Evolutionary conservation across 2,888 invertebrate species (phyloP).

Genomic region (Epinotia ramella): DNA sequence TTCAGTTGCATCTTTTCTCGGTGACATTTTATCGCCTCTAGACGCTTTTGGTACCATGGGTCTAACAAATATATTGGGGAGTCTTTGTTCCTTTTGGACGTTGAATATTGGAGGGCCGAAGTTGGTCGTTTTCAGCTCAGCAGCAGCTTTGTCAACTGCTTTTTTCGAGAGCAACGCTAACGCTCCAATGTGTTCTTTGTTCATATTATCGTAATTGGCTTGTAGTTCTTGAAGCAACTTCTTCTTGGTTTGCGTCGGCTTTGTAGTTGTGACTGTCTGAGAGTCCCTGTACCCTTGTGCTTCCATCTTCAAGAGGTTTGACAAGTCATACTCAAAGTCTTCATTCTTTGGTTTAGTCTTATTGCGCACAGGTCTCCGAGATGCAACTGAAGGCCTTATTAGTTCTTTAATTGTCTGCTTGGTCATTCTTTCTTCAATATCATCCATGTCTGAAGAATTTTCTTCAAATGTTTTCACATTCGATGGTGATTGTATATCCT

Average conservation of each 20-base stretch:
- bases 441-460: conserved; percentile 80
- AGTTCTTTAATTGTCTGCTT: conserved; percentile 58
- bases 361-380: conserved; percentile 86
- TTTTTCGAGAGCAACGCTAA: conserved; percentile 69
- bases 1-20: conserved; percentile 67
- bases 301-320: conserved; percentile 83
- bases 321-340: conserved; percentile 90
- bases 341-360: conserved; percentile 87
- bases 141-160: conserved; percentile 66
- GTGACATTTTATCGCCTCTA: conserved; percentile 70
- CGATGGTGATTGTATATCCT: conserved; percentile 61
- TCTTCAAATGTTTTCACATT: conserved; percentile 74
- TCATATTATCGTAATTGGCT: conserved; percentile 63
- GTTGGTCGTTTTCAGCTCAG: conserved; percentile 67
- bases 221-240: conserved; percentile 61
- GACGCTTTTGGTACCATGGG: conserved; percentile 73
- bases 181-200: conserved; percentile 74
- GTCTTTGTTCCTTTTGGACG: conserved; percentile 59
- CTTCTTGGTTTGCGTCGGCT: conserved; percentile 67
- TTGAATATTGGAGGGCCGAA: conserved; percentile 53
- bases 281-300: conserved; percentile 79
- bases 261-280: conserved; percentile 58
- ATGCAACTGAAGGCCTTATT: conserved; percentile 60
- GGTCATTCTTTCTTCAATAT: conserved; percentile 65
- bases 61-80: conserved; percentile 68